phyloP scores from a whole-genome alignment of 2,797 vertebrate genomes.

The Ispidina lecontei region DNA sequence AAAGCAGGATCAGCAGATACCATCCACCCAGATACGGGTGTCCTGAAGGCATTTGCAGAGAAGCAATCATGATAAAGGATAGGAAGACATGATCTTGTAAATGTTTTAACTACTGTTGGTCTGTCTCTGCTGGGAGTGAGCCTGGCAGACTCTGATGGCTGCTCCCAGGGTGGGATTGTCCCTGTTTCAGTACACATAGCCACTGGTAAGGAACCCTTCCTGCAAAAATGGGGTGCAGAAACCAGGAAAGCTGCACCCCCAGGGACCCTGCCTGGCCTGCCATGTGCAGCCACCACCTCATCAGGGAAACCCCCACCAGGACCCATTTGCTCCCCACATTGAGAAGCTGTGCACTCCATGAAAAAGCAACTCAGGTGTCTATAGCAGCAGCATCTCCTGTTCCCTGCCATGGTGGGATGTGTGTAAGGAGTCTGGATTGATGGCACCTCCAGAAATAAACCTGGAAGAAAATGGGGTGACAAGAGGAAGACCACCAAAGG shows the following conservation, averaged over 20 bases:
- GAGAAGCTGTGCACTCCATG: not conserved
- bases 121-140: not conserved
- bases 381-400: not conserved
- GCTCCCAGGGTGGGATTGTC: not conserved
- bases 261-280: not conserved
- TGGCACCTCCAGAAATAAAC: not conserved
- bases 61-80: not conserved
- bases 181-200: not conserved
- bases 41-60: not conserved
- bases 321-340: not conserved
- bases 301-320: not conserved
- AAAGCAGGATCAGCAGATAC: not conserved
- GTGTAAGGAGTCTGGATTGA: not conserved
- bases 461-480: rapidly evolving
- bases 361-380: not conserved
- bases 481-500: not conserved
- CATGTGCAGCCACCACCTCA: not conserved
- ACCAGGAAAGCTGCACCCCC: not conserved
- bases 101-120: not conserved
- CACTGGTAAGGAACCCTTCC: not conserved
- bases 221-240: not conserved
- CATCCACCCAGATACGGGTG: not conserved
- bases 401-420: not conserved
- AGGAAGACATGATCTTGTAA: not conserved
- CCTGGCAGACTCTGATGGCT: rapidly evolving